Percentiles rank a stretch among this genome's conserved stretches.
These are phyloP conservation scores for Anguilla marmorata DNA, from an alignment of 2,797 vertebrate species.

Conservation along the genomic window DNA sequence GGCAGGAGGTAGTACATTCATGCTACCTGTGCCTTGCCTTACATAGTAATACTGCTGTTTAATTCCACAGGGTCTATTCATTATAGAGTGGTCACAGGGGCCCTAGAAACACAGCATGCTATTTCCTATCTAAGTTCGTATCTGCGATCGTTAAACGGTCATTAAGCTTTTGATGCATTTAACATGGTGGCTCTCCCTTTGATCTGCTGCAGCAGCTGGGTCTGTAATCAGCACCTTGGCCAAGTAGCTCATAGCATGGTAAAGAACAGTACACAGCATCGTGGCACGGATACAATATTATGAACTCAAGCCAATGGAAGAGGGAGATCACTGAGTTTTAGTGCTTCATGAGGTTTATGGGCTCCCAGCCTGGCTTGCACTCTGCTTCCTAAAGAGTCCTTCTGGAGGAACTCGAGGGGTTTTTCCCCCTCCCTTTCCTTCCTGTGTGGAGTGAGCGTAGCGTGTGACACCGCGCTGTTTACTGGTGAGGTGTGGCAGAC, in stretches of 20 bases:
- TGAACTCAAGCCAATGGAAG: neutral
- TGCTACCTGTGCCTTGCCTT: neutral
- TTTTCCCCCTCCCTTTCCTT: neutral
- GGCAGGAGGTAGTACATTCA: neutral
- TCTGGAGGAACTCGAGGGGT: neutral
- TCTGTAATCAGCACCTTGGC: neutral
- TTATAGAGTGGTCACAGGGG: neutral
- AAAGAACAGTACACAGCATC: neutral
- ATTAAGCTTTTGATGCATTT: neutral
- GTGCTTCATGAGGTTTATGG: neutral
- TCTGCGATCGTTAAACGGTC: neutral
- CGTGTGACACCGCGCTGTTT: neutral
- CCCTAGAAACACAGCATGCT: neutral
- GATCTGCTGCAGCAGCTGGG: slow-evolving; percentile 2
- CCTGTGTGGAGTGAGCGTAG: neutral
- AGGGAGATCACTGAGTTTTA: neutral
- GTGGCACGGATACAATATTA: neutral
- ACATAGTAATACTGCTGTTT: neutral
- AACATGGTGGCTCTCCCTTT: neutral
- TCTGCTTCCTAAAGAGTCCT: neutral
- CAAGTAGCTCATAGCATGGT: neutral
- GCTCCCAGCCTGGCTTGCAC: neutral
- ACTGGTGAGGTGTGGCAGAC: neutral
- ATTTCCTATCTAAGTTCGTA: neutral
- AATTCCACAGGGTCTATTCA: neutral